Evolutionary conservation across 1,140 invertebrate genomes (phyloP), one percentile per base, ranked within the genome.

Genomic region (Ceratitis capitata): DNA sequence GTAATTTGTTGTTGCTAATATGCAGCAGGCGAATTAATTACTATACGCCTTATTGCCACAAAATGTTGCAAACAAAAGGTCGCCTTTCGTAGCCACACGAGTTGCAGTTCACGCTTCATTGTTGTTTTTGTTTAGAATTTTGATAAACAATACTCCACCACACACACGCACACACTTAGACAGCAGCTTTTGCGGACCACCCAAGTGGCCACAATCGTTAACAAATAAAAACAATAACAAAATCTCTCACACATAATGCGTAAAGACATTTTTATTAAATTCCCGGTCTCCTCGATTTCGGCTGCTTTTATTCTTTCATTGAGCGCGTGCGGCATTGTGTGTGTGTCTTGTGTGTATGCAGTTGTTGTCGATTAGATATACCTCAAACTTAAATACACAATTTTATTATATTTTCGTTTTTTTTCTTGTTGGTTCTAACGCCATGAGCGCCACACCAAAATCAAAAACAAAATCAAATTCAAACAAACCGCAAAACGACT

Each of bases 401-500:
- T 64, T 10, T n/a, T 19, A 5, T 69, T 74, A 39, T 74, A 42
- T 74, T 78, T 78, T n/a, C n/a, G n/a, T n/a, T n/a, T n/a, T n/a
- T n/a, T n/a, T n/a, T n/a, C n/a, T n/a, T n/a, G n/a, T n/a, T 45
- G 69, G 23, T 45, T 78, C 69, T 47, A 78, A 47, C 69, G 39
- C 39, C 69, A 78, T 26, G 39, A 45, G 69, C 39, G 39, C n/a
- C 19, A 23, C 5, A 9, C 39, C 19, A 9, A 45, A 78, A 78
- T 78, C 35, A 78, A 45, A 78, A 45, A 78, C 69, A 69, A 61
- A 56, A n/a, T n/a, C n/a, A 47, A 47, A 47, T 7, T 19, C 51
- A 61, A 61, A 78, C 69, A 78, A 26, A 42, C 69, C 69, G 69
- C 69, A 78, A n/a, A n/a, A 78, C 39, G 32, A 78, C 39, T 78